Evolutionary conservation across 2,888 invertebrate genomes (phyloP).

Genomic region (Troglohyphantes excavatus): DNA sequence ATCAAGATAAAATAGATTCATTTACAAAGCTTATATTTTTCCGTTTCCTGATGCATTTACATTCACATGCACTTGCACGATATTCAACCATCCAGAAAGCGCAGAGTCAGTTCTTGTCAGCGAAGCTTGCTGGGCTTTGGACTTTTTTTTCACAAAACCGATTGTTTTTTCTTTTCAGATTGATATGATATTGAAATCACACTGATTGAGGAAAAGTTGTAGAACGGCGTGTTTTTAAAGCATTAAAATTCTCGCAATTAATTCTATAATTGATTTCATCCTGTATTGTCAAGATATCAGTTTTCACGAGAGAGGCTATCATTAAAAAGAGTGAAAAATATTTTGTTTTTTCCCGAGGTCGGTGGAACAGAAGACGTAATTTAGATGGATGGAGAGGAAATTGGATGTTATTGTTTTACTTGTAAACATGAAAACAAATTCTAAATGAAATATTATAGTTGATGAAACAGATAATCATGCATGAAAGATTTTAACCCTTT

Average conservation of each 20-base stretch:
- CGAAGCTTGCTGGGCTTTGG: not conserved
- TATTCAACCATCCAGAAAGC: not conserved
- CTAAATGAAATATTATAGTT: too few relatives aligned
- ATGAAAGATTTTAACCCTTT: too few relatives aligned
- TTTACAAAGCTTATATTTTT: constrained; percentile 20
- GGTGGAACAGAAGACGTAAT: too few relatives aligned
- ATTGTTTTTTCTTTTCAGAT: not conserved
- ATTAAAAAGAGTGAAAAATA: too few relatives aligned
- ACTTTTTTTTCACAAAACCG: not conserved
- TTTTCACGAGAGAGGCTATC: too few relatives aligned
- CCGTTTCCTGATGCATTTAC: constrained; percentile 17
- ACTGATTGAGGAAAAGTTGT: constrained; percentile 12
- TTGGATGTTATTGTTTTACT: too few relatives aligned
- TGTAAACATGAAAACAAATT: too few relatives aligned
- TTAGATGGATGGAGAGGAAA: too few relatives aligned
- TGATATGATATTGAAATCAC: not conserved
- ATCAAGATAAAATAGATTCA: constrained; percentile 7
- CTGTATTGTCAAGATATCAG: too few relatives aligned
- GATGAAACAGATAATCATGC: too few relatives aligned
- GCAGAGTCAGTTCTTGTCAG: not conserved
- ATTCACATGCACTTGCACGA: constrained; percentile 10
- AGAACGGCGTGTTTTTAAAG: not conserved
- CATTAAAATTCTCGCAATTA: not conserved
- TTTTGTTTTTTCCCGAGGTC: too few relatives aligned
- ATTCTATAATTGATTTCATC: not conserved